Base-by-base conservation (phyloP, 1,140 invertebrate species). In the Tetramorium simillimum region DNA sequence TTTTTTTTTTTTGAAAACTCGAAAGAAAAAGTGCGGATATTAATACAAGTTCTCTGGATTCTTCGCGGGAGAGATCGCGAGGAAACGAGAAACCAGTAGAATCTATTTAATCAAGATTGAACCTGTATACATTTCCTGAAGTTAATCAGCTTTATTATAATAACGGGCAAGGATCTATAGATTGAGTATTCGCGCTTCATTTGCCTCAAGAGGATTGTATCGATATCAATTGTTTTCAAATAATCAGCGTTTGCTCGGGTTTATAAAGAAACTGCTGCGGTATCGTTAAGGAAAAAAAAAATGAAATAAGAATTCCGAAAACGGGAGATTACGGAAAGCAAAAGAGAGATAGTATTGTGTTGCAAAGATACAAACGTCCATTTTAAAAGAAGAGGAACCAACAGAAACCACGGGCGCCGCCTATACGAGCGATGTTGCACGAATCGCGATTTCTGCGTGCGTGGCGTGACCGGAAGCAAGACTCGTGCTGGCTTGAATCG, bases 391-490 rank as follows among this genome's bases (percentile, higher is more conserved):
- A 80, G 73, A 78, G n/a, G 46, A 70, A 67, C 14, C 58, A 65
- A 85, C 56, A 37, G 60, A 85, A 77, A 82, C 43, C 60, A 49
- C 37, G 60, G 67, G 53, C 80, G 80, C 53, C 69, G 53, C 56
- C 80, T 82, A 28, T 82, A 58, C 24, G 56, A 81, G 62, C 16
- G 37, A 46, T 60, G 43, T 75, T 73, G 69, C 76, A 69, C 76
- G 37, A 60, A 43, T 53, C 62, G 77, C 62, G 28, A 84, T 60
- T 84, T 84, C 43, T 84, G 80, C 80, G 53, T 84, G 80, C 80
- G 80, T 84, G 80, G 80, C 80, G 80, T 75, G 80, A 84, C 53
- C 80, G 69, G 69, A 84, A 84, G 80, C 80, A 14, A 51, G 37
- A 82, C 18, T 33, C 40, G 28, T 49, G 40, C 43, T 46, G 51